Conservation (phyloP, 2,888 invertebrate species). For the Sabatieria punctata region DNA sequence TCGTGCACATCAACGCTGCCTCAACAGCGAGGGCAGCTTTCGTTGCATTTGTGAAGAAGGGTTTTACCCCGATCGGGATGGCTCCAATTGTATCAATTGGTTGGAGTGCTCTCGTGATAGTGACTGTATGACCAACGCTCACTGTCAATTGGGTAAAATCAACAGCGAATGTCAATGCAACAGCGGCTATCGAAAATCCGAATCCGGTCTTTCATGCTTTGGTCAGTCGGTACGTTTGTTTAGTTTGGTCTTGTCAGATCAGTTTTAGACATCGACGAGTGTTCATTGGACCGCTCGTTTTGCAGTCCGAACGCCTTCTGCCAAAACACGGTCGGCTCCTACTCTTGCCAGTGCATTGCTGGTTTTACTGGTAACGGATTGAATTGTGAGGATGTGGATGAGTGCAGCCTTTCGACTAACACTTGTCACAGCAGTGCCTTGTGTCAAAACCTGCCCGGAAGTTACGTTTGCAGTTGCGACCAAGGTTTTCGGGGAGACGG, state of each 20-base stretch:
- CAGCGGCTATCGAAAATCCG: no score
- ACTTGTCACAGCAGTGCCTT: conserved; percentile 3
- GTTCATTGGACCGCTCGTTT: background rate
- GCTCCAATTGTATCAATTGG: background rate
- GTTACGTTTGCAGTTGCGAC: background rate
- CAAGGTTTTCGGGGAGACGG: background rate
- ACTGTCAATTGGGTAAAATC: no score
- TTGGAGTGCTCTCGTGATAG: no score
- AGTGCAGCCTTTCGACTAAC: conserved; percentile 1
- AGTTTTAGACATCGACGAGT: background rate
- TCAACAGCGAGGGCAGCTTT: conserved; percentile 46
- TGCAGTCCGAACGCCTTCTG: background rate
- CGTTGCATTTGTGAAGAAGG: conserved; percentile 66
- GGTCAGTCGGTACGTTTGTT: no score
- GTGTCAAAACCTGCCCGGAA: background rate
- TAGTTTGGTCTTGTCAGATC: no score
- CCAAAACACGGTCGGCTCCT: background rate
- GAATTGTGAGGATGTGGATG: conserved; percentile 4
- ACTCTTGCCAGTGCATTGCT: conserved; percentile 53
- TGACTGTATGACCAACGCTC: no score
- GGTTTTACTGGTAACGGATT: conserved; percentile 57
- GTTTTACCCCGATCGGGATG: conserved; percentile 53
- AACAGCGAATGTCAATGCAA: no score
- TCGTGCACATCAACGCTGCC: background rate
- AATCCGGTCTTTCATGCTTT: no score